Evolutionary conservation across 1,140 invertebrate genomes (phyloP), one percentile per base, ranked within the genome.

Genomic region (Brevipalpus yothersi): DNA sequence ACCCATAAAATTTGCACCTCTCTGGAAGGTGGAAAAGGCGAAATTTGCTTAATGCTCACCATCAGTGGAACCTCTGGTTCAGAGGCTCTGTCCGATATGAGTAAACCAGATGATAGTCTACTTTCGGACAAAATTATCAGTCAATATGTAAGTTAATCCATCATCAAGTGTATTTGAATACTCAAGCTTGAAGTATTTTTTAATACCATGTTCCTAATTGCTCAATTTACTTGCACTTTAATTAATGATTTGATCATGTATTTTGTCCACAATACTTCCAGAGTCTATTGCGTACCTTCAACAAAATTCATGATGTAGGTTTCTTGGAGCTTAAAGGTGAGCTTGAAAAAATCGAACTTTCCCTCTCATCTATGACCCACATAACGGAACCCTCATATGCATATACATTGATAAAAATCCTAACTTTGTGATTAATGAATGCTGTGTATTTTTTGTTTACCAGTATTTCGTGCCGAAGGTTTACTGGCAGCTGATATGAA

Each of bases 51-150:
- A 5, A 75, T 97, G 57, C 72, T 97, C 0, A 96, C 92, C 0
- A 92, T 94, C 17, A 95, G 87, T 64, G 92, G 90, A 0, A 93
- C 87, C 0, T 86, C 86, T 1, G 85, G 86, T 0, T 39, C 53
- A 13, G 53, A 55, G 1, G 12, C 53, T 15, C 23, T 55, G 10
- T 55, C 53, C n/a, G 90, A 91, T 72, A 75, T 93, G 39, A 81
- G 80, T 17, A 86, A 86, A 69, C 82, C 83, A 66, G 82, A 86
- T 58, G 84, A 84, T 69, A 78, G 81, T 0, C 73, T 76, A 0
- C 83, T 90, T 67, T 69, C 72, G 1, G 72, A 77, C 60, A 73
- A 72, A n/a, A 69, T 89, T 17, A 67, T 77, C 19, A 76, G 78
- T 58, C 80, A 82, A 75, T 95, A 93, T 75, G 84, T 87, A 72